Evolutionary conservation across 2,113 vertebrate species (phyloP).

Genomic region (Dromaius novaehollandiae): DNA sequence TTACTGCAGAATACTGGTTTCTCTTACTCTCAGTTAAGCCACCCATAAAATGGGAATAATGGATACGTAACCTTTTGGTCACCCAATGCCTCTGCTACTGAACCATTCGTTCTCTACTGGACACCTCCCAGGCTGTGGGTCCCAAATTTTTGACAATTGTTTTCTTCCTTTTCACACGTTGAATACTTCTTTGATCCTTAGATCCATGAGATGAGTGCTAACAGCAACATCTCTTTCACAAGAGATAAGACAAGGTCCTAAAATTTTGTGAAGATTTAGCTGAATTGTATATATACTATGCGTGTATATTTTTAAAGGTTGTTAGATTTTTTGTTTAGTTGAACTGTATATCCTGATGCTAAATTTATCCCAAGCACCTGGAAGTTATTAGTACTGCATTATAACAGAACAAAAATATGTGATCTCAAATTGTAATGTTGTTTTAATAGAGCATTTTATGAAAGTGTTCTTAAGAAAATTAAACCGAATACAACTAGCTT

Average conservation of each 20-base stretch:
- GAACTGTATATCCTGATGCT: background rate
- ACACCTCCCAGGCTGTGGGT: too few species aligned
- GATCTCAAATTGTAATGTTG: background rate
- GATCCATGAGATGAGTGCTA: background rate
- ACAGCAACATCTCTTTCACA: background rate
- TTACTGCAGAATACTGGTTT: background rate
- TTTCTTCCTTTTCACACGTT: background rate
- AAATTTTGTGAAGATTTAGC: background rate
- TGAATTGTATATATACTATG: background rate
- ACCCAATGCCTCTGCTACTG: background rate
- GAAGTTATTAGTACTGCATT: constrained; percentile 22
- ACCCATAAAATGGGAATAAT: background rate
- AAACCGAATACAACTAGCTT: constrained; percentile 7
- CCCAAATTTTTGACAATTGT: background rate
- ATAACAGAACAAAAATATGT: background rate
- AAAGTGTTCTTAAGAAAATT: background rate
- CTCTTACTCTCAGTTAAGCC: background rate
- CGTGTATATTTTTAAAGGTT: background rate
- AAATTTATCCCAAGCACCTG: constrained; percentile 35
- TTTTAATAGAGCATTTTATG: background rate
- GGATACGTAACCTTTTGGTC: background rate
- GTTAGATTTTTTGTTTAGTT: background rate
- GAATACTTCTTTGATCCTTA: background rate
- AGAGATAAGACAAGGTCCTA: background rate
- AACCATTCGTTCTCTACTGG: background rate